A percentile compares a stretch with the other conserved stretches of the same genome.
Conservation (phyloP, 2,888 invertebrate species). For the Malthinus seriepunctatus region DNA sequence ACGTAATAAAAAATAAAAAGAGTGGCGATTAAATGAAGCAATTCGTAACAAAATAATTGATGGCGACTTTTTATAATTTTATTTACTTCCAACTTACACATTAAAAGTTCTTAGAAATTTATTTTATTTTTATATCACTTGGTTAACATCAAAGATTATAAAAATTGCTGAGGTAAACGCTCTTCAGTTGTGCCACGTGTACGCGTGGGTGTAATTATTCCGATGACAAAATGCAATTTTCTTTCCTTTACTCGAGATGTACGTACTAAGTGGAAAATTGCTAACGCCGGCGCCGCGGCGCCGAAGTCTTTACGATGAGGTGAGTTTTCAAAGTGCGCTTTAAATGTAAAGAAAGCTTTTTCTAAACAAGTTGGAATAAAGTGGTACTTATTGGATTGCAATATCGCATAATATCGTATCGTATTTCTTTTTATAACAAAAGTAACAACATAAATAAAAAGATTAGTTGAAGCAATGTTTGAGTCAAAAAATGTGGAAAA, state of each 20-base stretch:
- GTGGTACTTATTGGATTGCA: not conserved
- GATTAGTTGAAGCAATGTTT: too few species aligned
- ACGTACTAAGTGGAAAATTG: constrained; percentile 22
- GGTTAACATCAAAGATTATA: constrained; percentile 42
- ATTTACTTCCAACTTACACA: too few species aligned
- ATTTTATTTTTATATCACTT: constrained; percentile 25
- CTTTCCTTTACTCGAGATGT: constrained; percentile 17
- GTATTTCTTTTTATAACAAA: too few species aligned
- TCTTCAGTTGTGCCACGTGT: constrained; percentile 36
- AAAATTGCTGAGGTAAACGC: constrained; percentile 39
- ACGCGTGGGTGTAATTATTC: constrained; percentile 38
- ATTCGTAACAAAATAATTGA: not conserved
- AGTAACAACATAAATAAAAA: too few species aligned
- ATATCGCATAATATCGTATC: too few species aligned
- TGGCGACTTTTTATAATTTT: not conserved
- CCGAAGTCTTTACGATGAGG: constrained; percentile 24
- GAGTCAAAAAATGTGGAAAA: too few species aligned
- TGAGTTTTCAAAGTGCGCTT: constrained; percentile 11
- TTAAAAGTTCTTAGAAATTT: constrained; percentile 14
- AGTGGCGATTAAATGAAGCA: not conserved
- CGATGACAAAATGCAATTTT: constrained; percentile 31
- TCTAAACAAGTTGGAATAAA: constrained; percentile 9
- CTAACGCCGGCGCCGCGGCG: constrained; percentile 35
- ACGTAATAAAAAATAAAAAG: not conserved
- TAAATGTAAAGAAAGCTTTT: constrained; percentile 13